A percentile compares a stretch with the other conserved stretches of the same genome.
phyloP scores from a whole-genome alignment of 2,888 invertebrate species.

The Acanthosoma haemorrhoidale region DNA sequence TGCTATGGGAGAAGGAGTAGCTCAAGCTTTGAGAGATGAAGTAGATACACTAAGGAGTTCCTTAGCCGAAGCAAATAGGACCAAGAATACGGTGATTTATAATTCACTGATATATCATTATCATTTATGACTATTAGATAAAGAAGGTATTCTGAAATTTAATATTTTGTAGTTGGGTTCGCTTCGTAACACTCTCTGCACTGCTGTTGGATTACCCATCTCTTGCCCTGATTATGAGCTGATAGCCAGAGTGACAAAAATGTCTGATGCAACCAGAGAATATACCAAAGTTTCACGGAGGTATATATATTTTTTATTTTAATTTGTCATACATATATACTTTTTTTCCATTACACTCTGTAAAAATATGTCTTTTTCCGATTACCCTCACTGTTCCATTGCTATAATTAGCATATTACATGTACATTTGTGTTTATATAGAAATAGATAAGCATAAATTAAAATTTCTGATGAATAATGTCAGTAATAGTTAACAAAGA shows the following conservation, averaged over 20 bases:
- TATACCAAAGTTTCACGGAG: slow-evolving; percentile 68
- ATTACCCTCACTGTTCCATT: no score
- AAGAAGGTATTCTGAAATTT: not conserved
- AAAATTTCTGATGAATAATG: no score
- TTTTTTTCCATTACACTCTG: no score
- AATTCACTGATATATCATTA: not conserved
- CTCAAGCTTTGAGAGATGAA: slow-evolving; percentile 68
- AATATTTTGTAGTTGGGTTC: slow-evolving; percentile 55
- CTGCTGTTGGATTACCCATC: slow-evolving; percentile 65
- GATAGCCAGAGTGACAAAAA: slow-evolving; percentile 70
- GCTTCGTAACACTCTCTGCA: slow-evolving; percentile 68
- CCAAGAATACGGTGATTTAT: not conserved
- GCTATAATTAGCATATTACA: no score
- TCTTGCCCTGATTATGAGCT: slow-evolving; percentile 71
- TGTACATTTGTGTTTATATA: no score
- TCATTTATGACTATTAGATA: not conserved
- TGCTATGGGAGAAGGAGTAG: slow-evolving; percentile 62
- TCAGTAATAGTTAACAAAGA: no score
- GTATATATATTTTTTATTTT: no score
- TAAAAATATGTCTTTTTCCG: no score
- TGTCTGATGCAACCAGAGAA: slow-evolving; percentile 81
- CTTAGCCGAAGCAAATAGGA: slow-evolving; percentile 54
- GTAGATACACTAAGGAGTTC: slow-evolving; percentile 67
- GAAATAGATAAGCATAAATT: no score
- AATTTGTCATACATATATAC: no score